Percentiles rank a stretch among this genome's conserved stretches.
Conservation (phyloP, 2,797 vertebrate species). For the Bovichtus diacanthus region DNA sequence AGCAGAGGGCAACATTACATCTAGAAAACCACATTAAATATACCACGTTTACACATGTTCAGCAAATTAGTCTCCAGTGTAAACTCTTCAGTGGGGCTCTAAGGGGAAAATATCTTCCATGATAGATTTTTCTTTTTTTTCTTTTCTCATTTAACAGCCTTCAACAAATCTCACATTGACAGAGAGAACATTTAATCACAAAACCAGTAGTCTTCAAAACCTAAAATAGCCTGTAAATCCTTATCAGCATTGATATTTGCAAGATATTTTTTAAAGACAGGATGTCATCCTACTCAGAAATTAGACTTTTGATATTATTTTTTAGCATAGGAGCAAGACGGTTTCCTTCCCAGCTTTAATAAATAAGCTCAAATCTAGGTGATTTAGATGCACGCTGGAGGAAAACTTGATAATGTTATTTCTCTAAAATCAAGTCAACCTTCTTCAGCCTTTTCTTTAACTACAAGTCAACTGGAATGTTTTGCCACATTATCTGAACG, state of each 20-base stretch:
- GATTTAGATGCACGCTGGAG: neutral
- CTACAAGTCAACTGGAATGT: neutral
- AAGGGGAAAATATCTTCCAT: neutral
- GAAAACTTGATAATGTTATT: neutral
- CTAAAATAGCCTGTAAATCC: neutral
- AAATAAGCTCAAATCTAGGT: neutral
- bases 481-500: neutral
- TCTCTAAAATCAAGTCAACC: neutral
- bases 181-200: conserved; percentile 11
- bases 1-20: conserved; percentile 73
- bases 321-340: neutral
- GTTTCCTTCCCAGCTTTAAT: neutral
- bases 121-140: neutral
- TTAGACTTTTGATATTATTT: neutral
- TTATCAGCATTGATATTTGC: conserved; percentile 7
- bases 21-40: conserved; percentile 1
- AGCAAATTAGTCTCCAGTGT: conserved; percentile 1
- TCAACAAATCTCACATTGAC: conserved; percentile 16
- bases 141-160: neutral
- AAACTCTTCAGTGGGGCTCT: neutral
- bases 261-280: neutral
- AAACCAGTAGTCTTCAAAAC: conserved; percentile 4
- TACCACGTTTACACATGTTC: neutral
- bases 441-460: neutral
- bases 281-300: conserved; percentile 1